Percentiles rank a stretch among this genome's conserved stretches.
Conservation (phyloP, 2,113 vertebrate species). For the Entelurus aequoreus region DNA sequence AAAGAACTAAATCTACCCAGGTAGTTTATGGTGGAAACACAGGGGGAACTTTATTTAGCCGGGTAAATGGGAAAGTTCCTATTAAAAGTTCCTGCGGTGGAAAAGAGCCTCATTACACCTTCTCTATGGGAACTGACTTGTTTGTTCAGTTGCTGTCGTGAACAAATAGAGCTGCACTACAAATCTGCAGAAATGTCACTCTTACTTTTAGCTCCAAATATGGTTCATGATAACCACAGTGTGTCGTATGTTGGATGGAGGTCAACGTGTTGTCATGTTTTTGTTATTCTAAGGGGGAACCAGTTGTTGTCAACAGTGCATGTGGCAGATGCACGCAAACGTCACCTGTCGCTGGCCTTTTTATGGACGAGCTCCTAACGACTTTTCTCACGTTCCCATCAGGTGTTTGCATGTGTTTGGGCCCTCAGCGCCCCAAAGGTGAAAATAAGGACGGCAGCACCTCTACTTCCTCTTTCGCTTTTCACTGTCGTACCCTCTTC, state of each 20-base stretch:
- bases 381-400: constrained; percentile 15
- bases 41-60: too few species aligned
- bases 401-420: neutral
- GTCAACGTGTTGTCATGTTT: constrained; percentile 9
- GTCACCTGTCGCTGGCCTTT: too few species aligned
- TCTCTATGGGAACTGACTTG: constrained; percentile 32
- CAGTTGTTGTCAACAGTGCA: constrained; percentile 2
- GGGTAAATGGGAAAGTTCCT: too few species aligned
- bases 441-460: constrained; percentile 9
- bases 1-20: too few species aligned
- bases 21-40: too few species aligned
- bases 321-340: too few species aligned
- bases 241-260: neutral
- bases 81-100: too few species aligned
- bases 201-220: neutral
- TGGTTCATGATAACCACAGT: neutral
- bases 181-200: constrained; percentile 9
- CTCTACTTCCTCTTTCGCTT: constrained; percentile 58
- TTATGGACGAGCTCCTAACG: neutral
- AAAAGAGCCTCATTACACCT: neutral
- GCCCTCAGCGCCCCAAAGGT: constrained; percentile 20
- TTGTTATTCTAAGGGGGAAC: constrained; percentile 4
- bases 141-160: constrained; percentile 51
- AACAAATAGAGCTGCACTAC: constrained; percentile 36
- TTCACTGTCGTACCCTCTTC: constrained; percentile 5